Evolutionary conservation across 2,797 vertebrate genomes (phyloP).

Genomic region (Toxotes lorentzi): DNA sequence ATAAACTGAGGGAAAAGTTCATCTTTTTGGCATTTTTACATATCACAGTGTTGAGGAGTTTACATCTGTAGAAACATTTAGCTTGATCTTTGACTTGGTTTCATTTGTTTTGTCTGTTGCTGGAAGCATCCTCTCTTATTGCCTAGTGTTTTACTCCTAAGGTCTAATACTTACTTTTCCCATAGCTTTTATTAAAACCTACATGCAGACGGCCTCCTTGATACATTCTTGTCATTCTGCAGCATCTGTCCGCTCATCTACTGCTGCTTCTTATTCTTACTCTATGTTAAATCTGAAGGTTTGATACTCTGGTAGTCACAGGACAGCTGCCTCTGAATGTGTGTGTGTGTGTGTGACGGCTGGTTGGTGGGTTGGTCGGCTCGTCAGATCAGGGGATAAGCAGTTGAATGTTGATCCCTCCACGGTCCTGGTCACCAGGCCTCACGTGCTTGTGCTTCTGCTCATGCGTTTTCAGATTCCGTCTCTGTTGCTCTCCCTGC

Average conservation of each 20-base stretch:
- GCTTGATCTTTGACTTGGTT: too few relatives aligned
- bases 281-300: background rate
- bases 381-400: conserved; percentile 53
- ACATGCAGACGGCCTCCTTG: background rate
- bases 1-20: background rate
- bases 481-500: background rate
- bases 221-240: background rate
- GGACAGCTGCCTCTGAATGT: conserved; percentile 6
- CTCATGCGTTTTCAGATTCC: background rate
- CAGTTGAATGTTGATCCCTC: conserved; percentile 47
- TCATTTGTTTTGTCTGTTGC: too few relatives aligned
- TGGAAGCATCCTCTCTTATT: too few relatives aligned
- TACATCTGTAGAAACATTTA: background rate
- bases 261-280: background rate
- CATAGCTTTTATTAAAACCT: background rate
- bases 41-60: background rate
- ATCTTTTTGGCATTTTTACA: background rate
- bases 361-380: conserved; percentile 11
- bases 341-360: background rate
- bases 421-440: conserved; percentile 24
- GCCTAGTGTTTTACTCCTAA: background rate
- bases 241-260: background rate
- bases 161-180: background rate
- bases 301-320: background rate
- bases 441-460: conserved; percentile 23